Base-by-base conservation (phyloP, 2,888 invertebrate genomes). In the Dasysyrphus albostriatus region DNA sequence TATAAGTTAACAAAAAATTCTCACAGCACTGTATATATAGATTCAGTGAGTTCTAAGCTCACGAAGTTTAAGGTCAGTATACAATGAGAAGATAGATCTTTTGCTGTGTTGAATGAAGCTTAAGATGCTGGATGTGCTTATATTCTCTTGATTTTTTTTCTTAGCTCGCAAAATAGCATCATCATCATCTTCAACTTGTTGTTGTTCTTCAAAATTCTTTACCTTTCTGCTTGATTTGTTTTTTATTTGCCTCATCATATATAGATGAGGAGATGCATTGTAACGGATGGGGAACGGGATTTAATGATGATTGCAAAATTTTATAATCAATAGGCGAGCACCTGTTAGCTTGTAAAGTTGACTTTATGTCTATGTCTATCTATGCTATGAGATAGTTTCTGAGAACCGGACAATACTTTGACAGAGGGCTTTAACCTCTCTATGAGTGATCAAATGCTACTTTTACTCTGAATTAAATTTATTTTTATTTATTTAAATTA, bases 61-160 rank as follows among this genome's bases (percentile, higher is more conserved):
- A 39, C 42, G 65, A 87, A 83, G 87, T 87, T 87, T 83, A 87
- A 87, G 87, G 87, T 83, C 87, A 75, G 12, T 65, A 59, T 65
- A 78, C 73, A 82, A 70, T 77, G 63, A 19, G 49, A 76, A 59
- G 42, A 54, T 56, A 73, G 83, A 84, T 72, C 42, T 80, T 49
- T 8, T 19, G 24, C 58, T 49, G 32, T 67, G 67, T 67, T 34
- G 3, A 54, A 44, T 58, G 44, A 67, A 49, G 47, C 42, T 51
- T 70, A 16, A 49, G 69, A 77, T 49, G 51, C 63, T 56, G 65
- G 34, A 56, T 47, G 29, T 54, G 12, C 29, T 0, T 51, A 29
- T 14, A 19, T 51, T 5, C 10, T 58, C 12, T 32, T 32, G 3
- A 3, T 5, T 32, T 54, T 24, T 69, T 56, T 34, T 59, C 61